Conservation (phyloP, 2,888 invertebrate genomes). For the Eudasyphora cyanicolor region DNA sequence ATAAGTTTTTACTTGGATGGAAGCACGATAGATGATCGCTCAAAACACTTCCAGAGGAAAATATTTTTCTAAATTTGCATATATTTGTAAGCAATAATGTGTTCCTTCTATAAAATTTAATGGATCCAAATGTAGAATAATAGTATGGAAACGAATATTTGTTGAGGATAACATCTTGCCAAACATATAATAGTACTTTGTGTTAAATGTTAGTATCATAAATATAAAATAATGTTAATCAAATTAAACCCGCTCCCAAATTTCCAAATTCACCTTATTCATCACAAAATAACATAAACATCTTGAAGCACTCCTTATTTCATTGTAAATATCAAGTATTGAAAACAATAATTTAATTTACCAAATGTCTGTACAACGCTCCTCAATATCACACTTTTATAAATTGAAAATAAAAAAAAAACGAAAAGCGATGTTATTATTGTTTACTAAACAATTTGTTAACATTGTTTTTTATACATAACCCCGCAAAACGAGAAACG, state of each 20-base stretch:
- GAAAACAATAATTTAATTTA: not conserved
- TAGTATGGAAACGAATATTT: too few relatives aligned
- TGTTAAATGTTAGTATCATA: too few relatives aligned
- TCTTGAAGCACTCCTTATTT: slow-evolving; percentile 54
- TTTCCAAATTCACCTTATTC: not conserved
- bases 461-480: not conserved
- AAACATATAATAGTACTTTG: too few relatives aligned
- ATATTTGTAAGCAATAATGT: too few relatives aligned
- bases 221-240: too few relatives aligned
- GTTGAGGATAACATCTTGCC: too few relatives aligned
- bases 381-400: slow-evolving; percentile 42
- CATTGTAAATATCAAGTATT: slow-evolving; percentile 26
- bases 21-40: too few relatives aligned
- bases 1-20: too few relatives aligned
- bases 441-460: slow-evolving; percentile 42
- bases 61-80: too few relatives aligned
- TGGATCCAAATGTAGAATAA: too few relatives aligned
- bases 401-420: not conserved
- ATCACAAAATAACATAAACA: not conserved
- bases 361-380: slow-evolving; percentile 43
- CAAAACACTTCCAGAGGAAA: too few relatives aligned
- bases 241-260: not conserved
- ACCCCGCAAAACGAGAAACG: not conserved
- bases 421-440: not conserved
- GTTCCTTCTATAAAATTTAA: too few relatives aligned